Conservation (phyloP, 37 sponge, comb jelly and placozoan genomes). For the Axinella damicornis region DNA sequence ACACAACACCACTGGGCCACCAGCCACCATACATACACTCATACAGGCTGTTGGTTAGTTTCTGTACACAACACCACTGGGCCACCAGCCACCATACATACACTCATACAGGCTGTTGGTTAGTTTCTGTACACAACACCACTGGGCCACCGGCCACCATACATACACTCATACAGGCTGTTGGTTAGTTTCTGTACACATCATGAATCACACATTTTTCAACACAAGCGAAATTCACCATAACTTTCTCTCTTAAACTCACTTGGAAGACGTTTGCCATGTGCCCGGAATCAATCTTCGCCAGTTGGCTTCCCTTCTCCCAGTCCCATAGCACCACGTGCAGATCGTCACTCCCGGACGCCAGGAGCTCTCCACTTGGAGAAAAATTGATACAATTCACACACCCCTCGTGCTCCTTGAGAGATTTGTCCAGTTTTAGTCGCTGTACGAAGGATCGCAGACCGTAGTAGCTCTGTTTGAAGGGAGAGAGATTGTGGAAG, state of each 20-base stretch:
- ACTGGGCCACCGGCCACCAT: no score
- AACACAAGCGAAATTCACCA: not conserved
- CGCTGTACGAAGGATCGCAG: conserved; percentile 49
- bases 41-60: no score
- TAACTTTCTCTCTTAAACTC: not conserved
- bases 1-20: no score
- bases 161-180: no score
- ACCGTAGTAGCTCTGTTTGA: conserved; percentile 18
- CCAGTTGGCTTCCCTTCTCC: conserved; percentile 37
- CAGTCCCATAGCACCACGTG: conserved; percentile 93
- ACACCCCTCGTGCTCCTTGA: conserved; percentile 85
- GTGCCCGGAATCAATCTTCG: conserved; percentile 76
- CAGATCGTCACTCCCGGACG: conserved; percentile 90
- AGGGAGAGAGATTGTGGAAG: not conserved
- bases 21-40: no score
- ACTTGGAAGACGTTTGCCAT: conserved; percentile 91
- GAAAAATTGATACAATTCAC: conserved; percentile 92
- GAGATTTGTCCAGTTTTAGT: conserved; percentile 45
- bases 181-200: no score
- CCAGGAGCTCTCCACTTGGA: conserved; percentile 64
- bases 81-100: no score
- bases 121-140: no score
- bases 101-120: no score
- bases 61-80: no score
- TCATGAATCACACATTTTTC: no score